Conservation (phyloP, 2,797 vertebrate genomes). For the Malurus splendens region DNA sequence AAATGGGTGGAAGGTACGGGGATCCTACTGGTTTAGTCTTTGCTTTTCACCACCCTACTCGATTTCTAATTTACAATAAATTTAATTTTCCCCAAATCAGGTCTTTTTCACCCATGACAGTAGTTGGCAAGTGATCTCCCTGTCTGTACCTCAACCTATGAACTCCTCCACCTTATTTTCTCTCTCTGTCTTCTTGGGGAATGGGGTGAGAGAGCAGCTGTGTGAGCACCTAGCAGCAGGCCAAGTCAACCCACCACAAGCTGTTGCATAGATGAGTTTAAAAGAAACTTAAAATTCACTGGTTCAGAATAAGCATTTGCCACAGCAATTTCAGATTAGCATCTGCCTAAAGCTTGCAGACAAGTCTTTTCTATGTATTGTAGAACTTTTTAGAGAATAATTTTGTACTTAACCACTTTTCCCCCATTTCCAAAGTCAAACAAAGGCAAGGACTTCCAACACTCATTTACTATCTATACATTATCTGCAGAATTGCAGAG, state of each 20-base stretch:
- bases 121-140: neutral
- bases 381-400: neutral
- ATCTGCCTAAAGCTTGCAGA: neutral
- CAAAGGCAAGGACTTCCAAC: neutral
- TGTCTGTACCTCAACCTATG: neutral
- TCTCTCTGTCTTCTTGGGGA: neutral
- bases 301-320: neutral
- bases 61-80: neutral
- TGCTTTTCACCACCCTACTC: neutral
- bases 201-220: neutral
- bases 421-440: neutral
- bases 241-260: neutral
- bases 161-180: neutral
- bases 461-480: neutral
- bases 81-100: neutral
- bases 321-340: neutral
- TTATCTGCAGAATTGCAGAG: constrained; percentile 14
- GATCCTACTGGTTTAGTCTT: neutral
- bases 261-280: neutral
- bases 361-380: neutral
- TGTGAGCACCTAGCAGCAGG: neutral
- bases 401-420: neutral
- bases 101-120: neutral
- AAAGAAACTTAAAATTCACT: neutral
- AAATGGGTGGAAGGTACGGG: neutral